Evolutionary conservation across 2,797 vertebrate genomes (phyloP), one percentile per base, ranked within the genome.

Genomic region (Molossus molossus): DNA sequence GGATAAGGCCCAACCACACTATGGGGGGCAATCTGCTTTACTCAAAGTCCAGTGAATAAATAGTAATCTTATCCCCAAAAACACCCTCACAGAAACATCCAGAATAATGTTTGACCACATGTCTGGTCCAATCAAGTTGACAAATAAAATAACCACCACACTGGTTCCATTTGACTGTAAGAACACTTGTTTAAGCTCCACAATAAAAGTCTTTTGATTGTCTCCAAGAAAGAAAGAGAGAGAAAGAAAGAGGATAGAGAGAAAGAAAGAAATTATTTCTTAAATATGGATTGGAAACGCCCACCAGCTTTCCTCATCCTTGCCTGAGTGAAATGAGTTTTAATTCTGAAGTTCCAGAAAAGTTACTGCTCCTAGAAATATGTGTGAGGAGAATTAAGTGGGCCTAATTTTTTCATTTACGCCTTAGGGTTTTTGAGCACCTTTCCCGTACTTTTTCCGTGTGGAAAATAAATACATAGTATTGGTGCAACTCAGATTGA

Each of bases 301-400:
- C 55, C 33, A n/a, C 4, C 5, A 67, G 9, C 50, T 87, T 93
- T n/a, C 11, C 25, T 69, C 53, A 87, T 72, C n/a, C 17, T 75
- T 65, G 48, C 37, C 40, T 29, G 12, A 92, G 58, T 64, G n/a
- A 79, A 40, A 67, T 40, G 11, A 70, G 2, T 73, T 92, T 89
- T 83, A 33, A 87, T 57, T 83, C 23, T 77, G 40, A 86, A 82
- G 13, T 86, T 89, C 69, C 10, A 87, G 84, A 91, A 91, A 85
- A 85, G 33, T 84, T 57, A 37, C 76, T 57, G 57, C 20, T 79
- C 53, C 53, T 7, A 79, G 76, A 57, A 79, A 55, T 17, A 40
- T 17, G 23, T 86, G 1, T 64, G 8, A 45, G 13, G 48, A 80
- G 53, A 73, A 53, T 48, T 33, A 45, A 76, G 0, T 27, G 5